Conservation (phyloP, 37 sponge, comb jelly and placozoan genomes). For the Diacarnus erythraeanus region DNA sequence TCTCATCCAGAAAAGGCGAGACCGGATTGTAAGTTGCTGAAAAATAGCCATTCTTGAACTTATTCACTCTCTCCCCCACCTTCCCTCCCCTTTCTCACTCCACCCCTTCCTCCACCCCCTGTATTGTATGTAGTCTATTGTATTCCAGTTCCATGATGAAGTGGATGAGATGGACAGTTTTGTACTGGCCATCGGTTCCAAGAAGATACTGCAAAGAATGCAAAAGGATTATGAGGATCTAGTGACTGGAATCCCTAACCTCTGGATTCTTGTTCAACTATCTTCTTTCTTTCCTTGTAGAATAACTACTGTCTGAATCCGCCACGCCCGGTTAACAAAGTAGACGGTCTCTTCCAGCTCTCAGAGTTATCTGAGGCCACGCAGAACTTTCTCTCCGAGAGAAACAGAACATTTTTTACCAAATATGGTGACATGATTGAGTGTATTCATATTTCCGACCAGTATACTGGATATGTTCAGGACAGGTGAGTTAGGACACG, state of each 20-base stretch:
- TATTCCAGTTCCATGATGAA: slow-evolving; percentile 44
- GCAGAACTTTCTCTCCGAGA: slow-evolving; percentile 35
- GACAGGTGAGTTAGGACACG: slow-evolving; percentile 10
- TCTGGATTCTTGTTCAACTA: too few species aligned
- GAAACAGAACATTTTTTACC: slow-evolving; percentile 14
- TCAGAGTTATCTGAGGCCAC: slow-evolving; percentile 54
- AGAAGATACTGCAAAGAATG: slow-evolving; percentile 60
- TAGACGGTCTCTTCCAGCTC: slow-evolving; percentile 10
- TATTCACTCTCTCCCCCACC: not conserved
- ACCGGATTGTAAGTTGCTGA: slow-evolving; percentile 61
- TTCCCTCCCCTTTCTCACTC: not conserved
- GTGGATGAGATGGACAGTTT: slow-evolving; percentile 77
- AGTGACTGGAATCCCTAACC: slow-evolving; percentile 30
- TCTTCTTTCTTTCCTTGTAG: slow-evolving; percentile 11
- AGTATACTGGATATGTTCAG: slow-evolving; percentile 66
- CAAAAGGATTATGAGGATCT: slow-evolving; percentile 74
- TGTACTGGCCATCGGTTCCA: slow-evolving; percentile 46
- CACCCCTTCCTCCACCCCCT: not conserved
- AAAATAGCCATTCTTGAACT: not conserved
- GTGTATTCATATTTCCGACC: slow-evolving; percentile 71
- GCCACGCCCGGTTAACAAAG: slow-evolving; percentile 20
- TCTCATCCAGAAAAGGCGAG: slow-evolving; percentile 21
- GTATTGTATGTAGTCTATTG: slow-evolving; percentile 32
- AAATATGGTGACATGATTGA: slow-evolving; percentile 28
- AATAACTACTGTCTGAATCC: slow-evolving; percentile 39